A percentile compares a stretch with the other conserved stretches of the same genome.
Conservation (phyloP, 1,140 invertebrate species). For the Drosophila kohkoa region DNA sequence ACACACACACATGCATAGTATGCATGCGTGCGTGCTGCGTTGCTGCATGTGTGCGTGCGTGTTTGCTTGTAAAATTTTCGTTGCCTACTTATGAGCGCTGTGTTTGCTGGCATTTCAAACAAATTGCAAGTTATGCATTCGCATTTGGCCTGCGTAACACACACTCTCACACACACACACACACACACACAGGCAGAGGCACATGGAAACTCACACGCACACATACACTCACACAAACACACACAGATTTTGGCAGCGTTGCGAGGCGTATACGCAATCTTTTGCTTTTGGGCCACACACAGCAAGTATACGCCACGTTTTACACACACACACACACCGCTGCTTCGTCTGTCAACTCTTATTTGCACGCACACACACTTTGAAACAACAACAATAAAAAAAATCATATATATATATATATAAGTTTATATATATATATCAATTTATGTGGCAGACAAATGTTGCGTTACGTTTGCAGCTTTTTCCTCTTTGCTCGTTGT, state of each 20-base stretch:
- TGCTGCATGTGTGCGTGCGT: conserved; percentile 11
- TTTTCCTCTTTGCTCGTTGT: conserved; percentile 5
- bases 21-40: conserved; percentile 7
- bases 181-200: conserved; percentile 26
- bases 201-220: not conserved
- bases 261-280: conserved; percentile 76
- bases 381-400: conserved; percentile 35
- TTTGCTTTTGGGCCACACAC: conserved; percentile 51
- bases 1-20: conserved; percentile 27
- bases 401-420: conserved; percentile 21
- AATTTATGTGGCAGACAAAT: conserved; percentile 5
- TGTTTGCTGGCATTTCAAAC: conserved; percentile 34
- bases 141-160: conserved; percentile 33
- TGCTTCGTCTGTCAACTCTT: conserved; percentile 11
- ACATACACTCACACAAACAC: conserved; percentile 22
- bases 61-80: conserved; percentile 28
- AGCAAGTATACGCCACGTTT: conserved; percentile 75
- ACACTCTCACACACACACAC: conserved; percentile 28
- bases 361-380: conserved; percentile 26
- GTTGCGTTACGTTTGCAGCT: conserved; percentile 29
- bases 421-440: conserved; percentile 10
- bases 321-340: conserved; percentile 16
- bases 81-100: conserved; percentile 50
- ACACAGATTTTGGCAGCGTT: conserved; percentile 6
- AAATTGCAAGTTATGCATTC: conserved; percentile 54